Evolutionary conservation across 1,140 invertebrate genomes (phyloP), one percentile per base, ranked within the genome.

Genomic region (Melitaea cinxia): DNA sequence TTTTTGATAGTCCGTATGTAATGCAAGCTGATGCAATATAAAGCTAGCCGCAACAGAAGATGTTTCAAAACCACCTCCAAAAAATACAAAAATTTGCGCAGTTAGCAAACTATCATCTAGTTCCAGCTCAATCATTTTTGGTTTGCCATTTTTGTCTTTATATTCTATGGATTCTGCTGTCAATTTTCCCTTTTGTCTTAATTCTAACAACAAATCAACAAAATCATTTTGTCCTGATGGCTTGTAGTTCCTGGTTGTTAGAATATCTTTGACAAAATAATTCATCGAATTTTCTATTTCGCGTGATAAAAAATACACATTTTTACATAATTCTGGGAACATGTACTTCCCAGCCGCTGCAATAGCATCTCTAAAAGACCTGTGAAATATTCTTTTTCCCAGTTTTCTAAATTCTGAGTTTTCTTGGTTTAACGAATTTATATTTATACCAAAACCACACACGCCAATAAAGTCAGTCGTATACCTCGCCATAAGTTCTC

Each of bases 391-490:
- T 19, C 56, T 37, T 24, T 60, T 64, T 1, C 67, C 67, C 5
- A 69, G 33, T 17, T 65, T 60, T n/a, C 61, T 12, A 2, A 69
- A 69, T 14, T 65, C 61, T 2, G 67, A 65, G 33, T 65, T 56
- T 10, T 65, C 56, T 12, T 69, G 56, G 6, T 56, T 50, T 4
- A 65, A 50, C 9, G 67, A 19, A 9, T 24, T 24, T 1, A 45
- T 35, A 35, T 69, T 45, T 1, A 64, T 21, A 0, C 67, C 67
- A 12, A 69, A 69, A 2, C 61, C 61, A 33, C 56, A 64, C 2
- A 56, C 56, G 0, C 67, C 67, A n/a, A 69, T 65, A 14, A 69
- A 69, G 14, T 69, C 67, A 2, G 61, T 69, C 1, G 67, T 65
- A 26, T 65, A 69, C 21, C 57, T 45, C 1, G 67, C 56, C 67